Evolutionary conservation across 2,797 vertebrate genomes (phyloP), one percentile per base, ranked within the genome.

Genomic region (Coreius guichenoti): DNA sequence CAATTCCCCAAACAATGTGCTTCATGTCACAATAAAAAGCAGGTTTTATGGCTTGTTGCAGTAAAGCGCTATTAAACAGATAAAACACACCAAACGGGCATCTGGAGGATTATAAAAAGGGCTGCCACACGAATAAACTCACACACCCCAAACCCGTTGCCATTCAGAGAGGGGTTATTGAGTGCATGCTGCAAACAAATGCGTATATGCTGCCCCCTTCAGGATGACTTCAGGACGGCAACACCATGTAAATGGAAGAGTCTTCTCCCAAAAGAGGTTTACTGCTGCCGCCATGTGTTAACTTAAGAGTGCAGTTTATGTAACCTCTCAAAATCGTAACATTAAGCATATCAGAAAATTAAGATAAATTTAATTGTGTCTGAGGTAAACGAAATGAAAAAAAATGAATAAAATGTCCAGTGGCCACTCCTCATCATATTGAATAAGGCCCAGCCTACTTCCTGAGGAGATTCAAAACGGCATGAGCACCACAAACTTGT

Each of bases 271-370:
- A 85, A 47, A 85, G 56, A 89, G 82, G 87, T 84, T 77, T 80
- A 36, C 19, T 89, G 86, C 87, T 91, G 65, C 90, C 91, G 83
- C 94, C 94, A 93, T 95, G 95, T 95, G 94, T 94, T 92, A 93
- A 93, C 96, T 97, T 96, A 96, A 96, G 97, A 96, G 96, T 97
- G 97, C 96, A 97, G 96, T 97, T 97, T 97, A 98, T 96, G 97
- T 97, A 97, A 96, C 96, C 96, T 97, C 97, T 97, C 97, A 97
- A 51, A 51, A 54, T 69, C 1, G 0, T 3, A 67, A 23, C 3
- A 12, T 78, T 61, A 17, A 0, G 13, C 54, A 26, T 36, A 14
- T 54, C 19, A 39, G 33, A 61, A 51, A 47, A 47, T 47, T 72
- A 7, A 4, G 3, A 61, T 8, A 39, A 49, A 49, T 80, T 1